Evolutionary conservation across 2,888 invertebrate genomes (phyloP).

Genomic region (Lysandra bellargus): DNA sequence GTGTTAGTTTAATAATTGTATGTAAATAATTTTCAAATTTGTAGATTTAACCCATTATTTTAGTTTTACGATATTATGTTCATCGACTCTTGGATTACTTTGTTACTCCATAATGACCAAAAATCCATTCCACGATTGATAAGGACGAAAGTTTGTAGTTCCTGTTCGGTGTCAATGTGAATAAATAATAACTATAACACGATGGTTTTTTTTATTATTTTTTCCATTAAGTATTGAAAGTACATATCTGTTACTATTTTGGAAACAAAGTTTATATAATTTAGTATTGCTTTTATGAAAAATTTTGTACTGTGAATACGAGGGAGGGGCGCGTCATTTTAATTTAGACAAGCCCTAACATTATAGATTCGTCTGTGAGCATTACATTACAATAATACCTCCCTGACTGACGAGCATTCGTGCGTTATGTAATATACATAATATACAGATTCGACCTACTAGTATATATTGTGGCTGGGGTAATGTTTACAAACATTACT

Average conservation of each 20-base stretch:
- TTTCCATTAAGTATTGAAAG: not conserved
- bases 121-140: constrained; percentile 39
- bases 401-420: too few species aligned
- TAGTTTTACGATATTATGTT: constrained; percentile 10
- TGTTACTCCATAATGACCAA: constrained; percentile 30
- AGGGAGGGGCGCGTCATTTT: too few species aligned
- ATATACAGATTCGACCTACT: too few species aligned
- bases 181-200: constrained; percentile 17
- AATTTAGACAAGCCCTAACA: too few species aligned
- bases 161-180: constrained; percentile 38
- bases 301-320: too few species aligned
- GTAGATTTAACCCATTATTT: constrained; percentile 21
- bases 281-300: too few species aligned
- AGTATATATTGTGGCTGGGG: too few species aligned
- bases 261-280: not conserved
- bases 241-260: not conserved
- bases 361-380: too few species aligned
- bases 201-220: not conserved
- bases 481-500: too few species aligned
- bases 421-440: too few species aligned
- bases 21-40: constrained; percentile 26
- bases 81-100: constrained; percentile 10
- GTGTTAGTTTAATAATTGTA: not conserved
- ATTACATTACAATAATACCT: too few species aligned
- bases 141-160: constrained; percentile 33